Conservation (phyloP, 2,797 vertebrate genomes). For the Ptychadena robeensis region DNA sequence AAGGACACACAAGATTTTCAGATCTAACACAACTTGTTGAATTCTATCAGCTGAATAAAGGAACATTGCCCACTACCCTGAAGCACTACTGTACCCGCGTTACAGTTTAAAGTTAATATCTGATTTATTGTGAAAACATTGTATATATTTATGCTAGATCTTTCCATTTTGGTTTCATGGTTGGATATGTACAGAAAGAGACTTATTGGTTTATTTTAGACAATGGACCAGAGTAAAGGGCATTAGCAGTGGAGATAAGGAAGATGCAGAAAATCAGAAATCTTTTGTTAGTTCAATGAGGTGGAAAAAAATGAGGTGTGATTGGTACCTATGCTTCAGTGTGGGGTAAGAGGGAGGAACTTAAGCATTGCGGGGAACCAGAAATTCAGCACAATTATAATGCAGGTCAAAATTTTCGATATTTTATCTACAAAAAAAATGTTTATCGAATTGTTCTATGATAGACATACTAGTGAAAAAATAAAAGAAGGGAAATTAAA, state of each 20-base stretch:
- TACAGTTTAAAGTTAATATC: conserved; percentile 79
- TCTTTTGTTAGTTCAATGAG: not conserved
- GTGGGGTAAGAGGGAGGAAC: too few species aligned
- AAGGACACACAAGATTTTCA: conserved; percentile 91
- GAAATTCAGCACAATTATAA: too few species aligned
- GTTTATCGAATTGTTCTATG: too few species aligned
- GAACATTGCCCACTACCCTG: conserved; percentile 92
- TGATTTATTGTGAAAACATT: not conserved
- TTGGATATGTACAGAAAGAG: conserved; percentile 14
- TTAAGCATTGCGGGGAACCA: too few species aligned
- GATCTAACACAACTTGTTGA: conserved; percentile 98
- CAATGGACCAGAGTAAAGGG: not conserved
- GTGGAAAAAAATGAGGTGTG: not conserved
- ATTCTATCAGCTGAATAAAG: conserved; percentile 96
- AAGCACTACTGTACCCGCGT: conserved; percentile 91
- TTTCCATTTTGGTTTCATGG: not conserved
- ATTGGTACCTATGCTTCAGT: not conserved
- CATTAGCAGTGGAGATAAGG: too few species aligned
- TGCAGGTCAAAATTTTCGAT: too few species aligned
- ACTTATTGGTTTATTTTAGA: not conserved
- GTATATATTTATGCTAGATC: conserved; percentile 1
- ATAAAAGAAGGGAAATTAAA: too few species aligned
- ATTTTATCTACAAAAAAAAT: too few species aligned
- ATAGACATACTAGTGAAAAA: not conserved
- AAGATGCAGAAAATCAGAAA: not conserved